A percentile compares a stretch with the other conserved stretches of the same genome.
phyloP scores from a whole-genome alignment of 2,113 vertebrate genomes.

The Centropristis striata region DNA sequence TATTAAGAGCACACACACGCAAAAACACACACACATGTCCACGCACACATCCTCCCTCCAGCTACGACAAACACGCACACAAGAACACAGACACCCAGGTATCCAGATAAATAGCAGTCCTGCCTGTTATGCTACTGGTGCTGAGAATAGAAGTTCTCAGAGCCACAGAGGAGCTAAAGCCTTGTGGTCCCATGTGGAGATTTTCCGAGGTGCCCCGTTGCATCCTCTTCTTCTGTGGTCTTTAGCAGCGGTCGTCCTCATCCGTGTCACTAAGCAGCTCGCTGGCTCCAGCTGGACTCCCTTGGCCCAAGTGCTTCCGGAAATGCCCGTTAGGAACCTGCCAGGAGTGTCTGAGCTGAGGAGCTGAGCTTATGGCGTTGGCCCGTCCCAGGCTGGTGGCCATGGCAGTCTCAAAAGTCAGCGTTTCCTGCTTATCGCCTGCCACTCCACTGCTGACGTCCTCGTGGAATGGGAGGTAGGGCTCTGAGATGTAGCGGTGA shows the following conservation, averaged over 20 bases:
- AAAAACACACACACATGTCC: constrained; percentile 28
- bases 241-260: constrained; percentile 96
- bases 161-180: constrained; percentile 41
- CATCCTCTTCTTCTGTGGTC: constrained; percentile 7
- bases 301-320: constrained; percentile 87
- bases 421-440: constrained; percentile 90
- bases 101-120: constrained; percentile 56
- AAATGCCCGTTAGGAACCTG: constrained; percentile 97
- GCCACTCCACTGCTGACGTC: constrained; percentile 89
- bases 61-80: constrained; percentile 26
- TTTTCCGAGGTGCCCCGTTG: constrained; percentile 13
- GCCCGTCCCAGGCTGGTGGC: constrained; percentile 93
- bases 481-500: constrained; percentile 96
- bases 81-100: constrained; percentile 53
- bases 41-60: constrained; percentile 19
- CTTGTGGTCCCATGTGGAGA: constrained; percentile 3
- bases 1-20: constrained; percentile 39
- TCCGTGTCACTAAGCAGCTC: constrained; percentile 96
- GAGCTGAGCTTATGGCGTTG: constrained; percentile 93
- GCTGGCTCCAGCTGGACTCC: constrained; percentile 85
- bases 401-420: constrained; percentile 96
- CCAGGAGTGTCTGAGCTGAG: constrained; percentile 94
- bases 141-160: constrained; percentile 55
- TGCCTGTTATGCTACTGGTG: constrained; percentile 64
- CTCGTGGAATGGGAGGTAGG: constrained; percentile 93